phyloP scores from a whole-genome alignment of 2,888 invertebrate genomes.

The Idaea dimidiata region DNA sequence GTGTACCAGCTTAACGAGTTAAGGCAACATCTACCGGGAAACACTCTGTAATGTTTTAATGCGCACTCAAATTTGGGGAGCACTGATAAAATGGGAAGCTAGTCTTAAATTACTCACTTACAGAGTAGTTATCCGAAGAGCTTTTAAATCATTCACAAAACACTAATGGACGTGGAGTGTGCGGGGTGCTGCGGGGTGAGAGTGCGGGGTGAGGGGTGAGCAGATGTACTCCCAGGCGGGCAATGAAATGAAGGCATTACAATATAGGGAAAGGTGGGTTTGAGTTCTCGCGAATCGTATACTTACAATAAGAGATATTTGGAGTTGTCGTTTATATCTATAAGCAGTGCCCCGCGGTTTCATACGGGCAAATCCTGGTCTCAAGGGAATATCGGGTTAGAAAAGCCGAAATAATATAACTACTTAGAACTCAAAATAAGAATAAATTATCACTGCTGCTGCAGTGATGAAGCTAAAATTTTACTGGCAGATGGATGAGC shows the following conservation, averaged over 20 bases:
- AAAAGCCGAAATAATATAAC: no score
- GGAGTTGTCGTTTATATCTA: no score
- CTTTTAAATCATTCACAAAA: slow-evolving; percentile 82
- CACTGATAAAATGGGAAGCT: slow-evolving; percentile 79
- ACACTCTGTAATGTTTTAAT: slow-evolving; percentile 72
- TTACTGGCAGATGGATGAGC: no score
- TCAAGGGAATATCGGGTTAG: no score
- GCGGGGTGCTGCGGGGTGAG: slow-evolving; percentile 34
- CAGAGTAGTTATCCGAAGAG: slow-evolving; percentile 81
- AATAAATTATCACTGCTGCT: no score
- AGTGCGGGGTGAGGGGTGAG: slow-evolving; percentile 43
- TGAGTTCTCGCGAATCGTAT: slow-evolving; percentile 68
- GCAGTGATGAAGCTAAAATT: no score
- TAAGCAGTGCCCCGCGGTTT: no score
- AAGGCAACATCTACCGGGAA: slow-evolving; percentile 41
- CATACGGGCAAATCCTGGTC: no score
- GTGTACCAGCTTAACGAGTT: slow-evolving; percentile 39
- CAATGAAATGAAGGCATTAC: slow-evolving; percentile 79
- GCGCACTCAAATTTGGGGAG: slow-evolving; percentile 79
- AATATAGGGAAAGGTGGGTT: slow-evolving; percentile 71
- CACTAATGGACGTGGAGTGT: slow-evolving; percentile 79
- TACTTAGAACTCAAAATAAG: no score
- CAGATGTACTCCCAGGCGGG: slow-evolving; percentile 73
- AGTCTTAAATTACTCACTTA: slow-evolving; percentile 81
- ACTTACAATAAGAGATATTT: slow-evolving; percentile 18